Conservation (phyloP, 2,797 vertebrate genomes). For the Thripadectes ignobilis region DNA sequence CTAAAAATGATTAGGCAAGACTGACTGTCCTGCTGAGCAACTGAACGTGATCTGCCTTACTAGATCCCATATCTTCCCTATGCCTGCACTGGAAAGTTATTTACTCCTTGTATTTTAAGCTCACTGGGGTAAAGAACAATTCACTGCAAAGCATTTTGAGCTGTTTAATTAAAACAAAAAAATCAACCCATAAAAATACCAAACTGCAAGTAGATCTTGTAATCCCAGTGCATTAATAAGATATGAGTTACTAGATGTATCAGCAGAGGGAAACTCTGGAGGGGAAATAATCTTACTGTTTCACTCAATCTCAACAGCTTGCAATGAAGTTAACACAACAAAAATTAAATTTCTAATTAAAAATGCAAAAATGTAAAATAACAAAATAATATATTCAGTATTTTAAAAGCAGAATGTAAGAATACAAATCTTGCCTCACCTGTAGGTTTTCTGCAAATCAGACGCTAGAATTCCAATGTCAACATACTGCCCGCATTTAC, state of each 20-base stretch:
- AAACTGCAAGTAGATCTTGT: neutral
- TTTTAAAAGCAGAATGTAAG: neutral
- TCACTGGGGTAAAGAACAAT: neutral
- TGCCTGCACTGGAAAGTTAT: neutral
- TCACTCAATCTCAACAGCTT: neutral
- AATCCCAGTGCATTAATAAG: neutral
- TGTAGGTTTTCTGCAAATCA: conserved; percentile 88
- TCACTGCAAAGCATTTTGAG: neutral
- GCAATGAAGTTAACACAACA: neutral
- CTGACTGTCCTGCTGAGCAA: neutral
- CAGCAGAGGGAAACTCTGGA: neutral
- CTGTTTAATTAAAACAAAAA: neutral
- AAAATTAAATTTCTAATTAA: neutral
- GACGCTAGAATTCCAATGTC: conserved; percentile 84
- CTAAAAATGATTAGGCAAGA: neutral
- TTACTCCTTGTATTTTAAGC: neutral
- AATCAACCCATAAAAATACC: neutral
- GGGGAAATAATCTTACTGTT: neutral
- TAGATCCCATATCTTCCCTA: neutral
- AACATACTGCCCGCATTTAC: conserved; percentile 83
- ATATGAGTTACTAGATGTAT: neutral
- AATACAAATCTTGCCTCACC: conserved; percentile 73
- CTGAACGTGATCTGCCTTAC: neutral
- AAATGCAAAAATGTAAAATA: neutral
- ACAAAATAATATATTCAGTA: neutral